Evolutionary conservation across 2,888 invertebrate genomes (phyloP), one percentile per base, ranked within the genome.

Genomic region (Unio pictorum): DNA sequence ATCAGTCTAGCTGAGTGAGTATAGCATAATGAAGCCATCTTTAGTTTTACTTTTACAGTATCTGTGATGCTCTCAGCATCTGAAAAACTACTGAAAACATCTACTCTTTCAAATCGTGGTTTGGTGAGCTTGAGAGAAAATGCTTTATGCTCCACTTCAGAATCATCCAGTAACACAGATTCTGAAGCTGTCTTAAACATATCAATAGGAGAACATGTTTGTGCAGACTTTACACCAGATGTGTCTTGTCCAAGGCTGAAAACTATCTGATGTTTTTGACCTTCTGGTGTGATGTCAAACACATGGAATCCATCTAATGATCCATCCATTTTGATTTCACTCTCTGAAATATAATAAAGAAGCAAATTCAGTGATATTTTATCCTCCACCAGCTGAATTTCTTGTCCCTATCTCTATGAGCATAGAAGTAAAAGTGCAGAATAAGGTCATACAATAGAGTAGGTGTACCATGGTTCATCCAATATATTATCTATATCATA

Each of bases 1-100:
- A 98, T 92, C 86, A 98, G 93, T 78, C 94, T 93, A 0, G 96
- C 95, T 66, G 96, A 96, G 91, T 98, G 98, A 5, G 95, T 95
- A 91, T 97, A 98, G 93, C 96, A 96, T 70, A 98, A 94, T 57
- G 96, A 95, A 1, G 96, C 96, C 93, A 97, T 95, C 85, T 94
- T 88, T 26, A 80, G 56, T 58, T 64, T 72, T 5, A 81, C 74
- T 45, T 67, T 73, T 3, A 34, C 55, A 45, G 58, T 34, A 66
- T 45, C 15, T 45, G 45, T 45, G 11, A 45, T 45, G 45, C 8
- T 57, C 23, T 59, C 23, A 59, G 23, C 59, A 23, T 23, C 23
- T 23, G 55, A 6, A 66, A 30, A 8, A 55, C 20, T n/a, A 62
- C 63, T 23, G 67, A 56, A 56, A 23, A 34, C 30, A 45, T 58